Conservation (phyloP, 2,888 invertebrate genomes). For the Morpho helenor region DNA sequence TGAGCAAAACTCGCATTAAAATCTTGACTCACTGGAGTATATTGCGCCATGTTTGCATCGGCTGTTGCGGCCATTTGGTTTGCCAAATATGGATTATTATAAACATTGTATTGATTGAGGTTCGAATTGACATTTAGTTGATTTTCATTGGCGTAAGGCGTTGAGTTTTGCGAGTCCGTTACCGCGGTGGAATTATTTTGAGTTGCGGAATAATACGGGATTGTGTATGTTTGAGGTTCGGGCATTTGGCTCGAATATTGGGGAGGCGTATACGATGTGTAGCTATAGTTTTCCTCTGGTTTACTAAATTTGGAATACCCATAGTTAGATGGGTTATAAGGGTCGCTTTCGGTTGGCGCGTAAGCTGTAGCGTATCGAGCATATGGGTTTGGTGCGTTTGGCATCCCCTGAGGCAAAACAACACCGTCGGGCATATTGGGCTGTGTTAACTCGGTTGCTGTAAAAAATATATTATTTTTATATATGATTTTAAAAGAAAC, state of each 20-base stretch:
- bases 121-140: conserved; percentile 33
- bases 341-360: conserved; percentile 41
- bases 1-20: conserved; percentile 55
- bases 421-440: conserved; percentile 64
- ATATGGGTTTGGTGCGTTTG: conserved; percentile 45
- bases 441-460: conserved; percentile 59
- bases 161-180: conserved; percentile 50
- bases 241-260: conserved; percentile 49
- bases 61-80: conserved; percentile 40
- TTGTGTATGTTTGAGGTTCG: conserved; percentile 53
- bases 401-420: conserved; percentile 43
- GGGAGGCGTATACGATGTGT: conserved; percentile 56
- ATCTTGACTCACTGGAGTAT: conserved; percentile 39
- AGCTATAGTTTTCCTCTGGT: conserved; percentile 50
- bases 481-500: conserved; percentile 17
- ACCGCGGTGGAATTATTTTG: conserved; percentile 47
- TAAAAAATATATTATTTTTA: conserved; percentile 25
- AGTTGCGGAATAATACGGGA: conserved; percentile 58
- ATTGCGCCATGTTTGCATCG: conserved; percentile 36
- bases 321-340: conserved; percentile 45
- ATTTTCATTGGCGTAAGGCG: conserved; percentile 31
- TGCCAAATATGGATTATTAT: conserved; percentile 37
- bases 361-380: conserved; percentile 45
- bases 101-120: conserved; percentile 31
- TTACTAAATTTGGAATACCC: conserved; percentile 50